These are phyloP conservation scores for Leucophora obtusa DNA, from an alignment of 2,888 invertebrate species.

Conservation along the genomic window DNA sequence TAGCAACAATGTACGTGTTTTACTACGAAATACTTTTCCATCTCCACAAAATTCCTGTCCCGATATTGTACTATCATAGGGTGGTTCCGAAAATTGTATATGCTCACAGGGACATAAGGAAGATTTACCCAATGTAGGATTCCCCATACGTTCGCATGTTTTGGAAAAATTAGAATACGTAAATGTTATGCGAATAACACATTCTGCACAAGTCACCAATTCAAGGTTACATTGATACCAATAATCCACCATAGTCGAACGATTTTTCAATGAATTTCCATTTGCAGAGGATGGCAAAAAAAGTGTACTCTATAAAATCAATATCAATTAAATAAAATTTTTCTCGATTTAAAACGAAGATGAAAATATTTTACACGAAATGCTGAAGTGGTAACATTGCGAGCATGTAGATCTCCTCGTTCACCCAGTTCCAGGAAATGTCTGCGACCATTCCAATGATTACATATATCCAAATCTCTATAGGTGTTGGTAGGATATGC, in stretches of 20 bases:
- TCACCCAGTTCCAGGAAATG: constrained; percentile 79
- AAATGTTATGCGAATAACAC: constrained; percentile 80
- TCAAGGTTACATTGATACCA: constrained; percentile 82
- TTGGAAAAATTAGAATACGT: constrained; percentile 77
- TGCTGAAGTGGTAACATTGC: constrained; percentile 76
- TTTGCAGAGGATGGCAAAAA: constrained; percentile 68
- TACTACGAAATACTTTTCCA: constrained; percentile 80
- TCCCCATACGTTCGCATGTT: constrained; percentile 72
- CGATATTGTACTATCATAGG: constrained; percentile 81
- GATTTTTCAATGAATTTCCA: constrained; percentile 68
- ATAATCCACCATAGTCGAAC: constrained; percentile 73
- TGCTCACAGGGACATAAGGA: constrained; percentile 81
- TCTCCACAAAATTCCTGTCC: constrained; percentile 82
- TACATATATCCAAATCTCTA: constrained; percentile 77
- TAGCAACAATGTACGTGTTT: constrained; percentile 82
- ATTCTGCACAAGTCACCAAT: constrained; percentile 85
- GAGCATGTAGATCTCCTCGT: constrained; percentile 77
- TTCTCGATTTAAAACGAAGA: constrained; percentile 14
- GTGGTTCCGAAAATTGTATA: constrained; percentile 83
- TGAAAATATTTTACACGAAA: constrained; percentile 71
- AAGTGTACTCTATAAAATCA: constrained; percentile 69
- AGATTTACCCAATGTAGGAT: constrained; percentile 71
- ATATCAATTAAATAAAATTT: constrained; percentile 14
- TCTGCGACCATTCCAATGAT: constrained; percentile 78
- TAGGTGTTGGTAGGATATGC: constrained; percentile 74